These are phyloP conservation scores for Hucho hucho DNA, from an alignment of 2,113 vertebrate species.

Conservation along the genomic window DNA sequence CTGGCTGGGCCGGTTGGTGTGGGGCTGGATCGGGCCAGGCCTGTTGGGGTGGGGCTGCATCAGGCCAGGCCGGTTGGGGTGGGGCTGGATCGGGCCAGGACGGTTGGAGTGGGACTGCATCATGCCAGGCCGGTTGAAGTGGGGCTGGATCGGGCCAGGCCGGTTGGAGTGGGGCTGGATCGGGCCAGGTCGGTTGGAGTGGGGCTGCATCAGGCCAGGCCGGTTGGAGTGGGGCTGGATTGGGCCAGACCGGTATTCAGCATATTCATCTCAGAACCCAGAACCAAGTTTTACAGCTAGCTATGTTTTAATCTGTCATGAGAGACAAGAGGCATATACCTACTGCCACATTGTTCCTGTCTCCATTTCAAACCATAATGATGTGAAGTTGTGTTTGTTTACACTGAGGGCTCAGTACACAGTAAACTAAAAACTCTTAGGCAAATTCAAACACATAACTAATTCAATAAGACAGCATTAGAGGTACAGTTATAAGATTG, in stretches of 20 bases:
- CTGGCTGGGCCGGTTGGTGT: not conserved
- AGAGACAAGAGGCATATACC: too few species aligned
- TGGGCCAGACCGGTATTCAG: too few species aligned
- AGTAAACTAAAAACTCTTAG: too few species aligned
- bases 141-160: slow-evolving; percentile 21
- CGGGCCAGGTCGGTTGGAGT: not conserved
- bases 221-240: not conserved
- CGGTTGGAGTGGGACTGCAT: not conserved
- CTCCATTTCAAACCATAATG: too few species aligned
- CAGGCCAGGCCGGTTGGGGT: not conserved
- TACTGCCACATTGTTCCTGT: too few species aligned
- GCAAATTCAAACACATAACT: not conserved
- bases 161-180: not conserved
- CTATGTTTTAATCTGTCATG: too few species aligned
- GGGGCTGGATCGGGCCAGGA: not conserved
- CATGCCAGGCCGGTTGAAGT: not conserved
- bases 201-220: not conserved
- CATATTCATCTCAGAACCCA: too few species aligned
- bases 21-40: not conserved
- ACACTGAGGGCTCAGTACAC: too few species aligned
- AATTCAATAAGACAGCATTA: too few species aligned
- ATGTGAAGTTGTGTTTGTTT: too few species aligned
- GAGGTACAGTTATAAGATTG: too few species aligned
- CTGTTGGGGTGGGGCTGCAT: not conserved
- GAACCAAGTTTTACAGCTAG: too few species aligned